phyloP scores from a whole-genome alignment of 1,140 invertebrate genomes.

The Philopotamus ludificatus region DNA sequence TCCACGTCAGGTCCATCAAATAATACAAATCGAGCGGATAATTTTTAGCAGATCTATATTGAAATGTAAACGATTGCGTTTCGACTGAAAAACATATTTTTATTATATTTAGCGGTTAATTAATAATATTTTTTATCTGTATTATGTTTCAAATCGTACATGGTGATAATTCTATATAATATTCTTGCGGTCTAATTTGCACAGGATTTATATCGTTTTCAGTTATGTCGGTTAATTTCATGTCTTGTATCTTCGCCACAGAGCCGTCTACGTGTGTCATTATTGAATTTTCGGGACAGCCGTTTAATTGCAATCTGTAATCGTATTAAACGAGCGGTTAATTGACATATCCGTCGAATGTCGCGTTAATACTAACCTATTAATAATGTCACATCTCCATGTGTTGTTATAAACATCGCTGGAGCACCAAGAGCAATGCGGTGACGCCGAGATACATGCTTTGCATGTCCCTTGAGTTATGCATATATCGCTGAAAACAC shows the following conservation, averaged over 20 bases:
- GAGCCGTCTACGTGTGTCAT: too few species aligned
- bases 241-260: too few species aligned
- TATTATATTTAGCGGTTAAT: not conserved
- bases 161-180: not conserved
- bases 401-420: too few species aligned
- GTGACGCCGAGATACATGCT: not conserved
- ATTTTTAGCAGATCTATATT: constrained; percentile 66
- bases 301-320: too few species aligned
- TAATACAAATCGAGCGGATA: constrained; percentile 94
- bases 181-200: too few species aligned
- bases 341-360: too few species aligned
- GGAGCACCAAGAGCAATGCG: constrained; percentile 1
- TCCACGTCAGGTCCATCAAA: constrained; percentile 87
- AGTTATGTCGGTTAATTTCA: not conserved
- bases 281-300: too few species aligned
- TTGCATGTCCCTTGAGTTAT: not conserved
- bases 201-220: not conserved
- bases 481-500: not conserved
- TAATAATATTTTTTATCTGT: not conserved
- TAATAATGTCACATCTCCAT: too few species aligned
- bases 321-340: too few species aligned
- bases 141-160: not conserved
- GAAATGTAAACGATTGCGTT: constrained; percentile 55
- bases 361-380: too few species aligned
- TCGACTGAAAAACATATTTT: constrained; percentile 49